Evolutionary conservation across 2,113 vertebrate species (phyloP).

Genomic region (Catharus fuscescens): DNA sequence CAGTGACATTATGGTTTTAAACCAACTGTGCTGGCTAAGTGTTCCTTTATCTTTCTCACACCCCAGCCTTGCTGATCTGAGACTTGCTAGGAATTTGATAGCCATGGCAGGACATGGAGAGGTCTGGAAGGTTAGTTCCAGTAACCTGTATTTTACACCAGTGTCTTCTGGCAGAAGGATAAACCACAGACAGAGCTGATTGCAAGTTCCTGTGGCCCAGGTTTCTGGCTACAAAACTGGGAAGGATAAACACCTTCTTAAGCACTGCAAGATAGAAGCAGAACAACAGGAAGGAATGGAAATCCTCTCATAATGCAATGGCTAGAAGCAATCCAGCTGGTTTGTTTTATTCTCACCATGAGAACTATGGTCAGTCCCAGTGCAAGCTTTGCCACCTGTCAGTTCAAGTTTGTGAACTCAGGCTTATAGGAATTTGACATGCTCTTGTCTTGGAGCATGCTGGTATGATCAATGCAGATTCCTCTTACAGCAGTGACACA

Average conservation of each 20-base stretch:
- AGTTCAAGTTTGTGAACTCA: constrained; percentile 45
- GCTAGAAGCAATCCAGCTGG: constrained; percentile 52
- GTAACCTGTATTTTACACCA: neutral
- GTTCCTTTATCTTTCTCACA: neutral
- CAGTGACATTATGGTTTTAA: neutral
- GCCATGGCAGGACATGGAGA: neutral
- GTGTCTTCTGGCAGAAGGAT: constrained; percentile 18
- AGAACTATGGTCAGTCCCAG: neutral
- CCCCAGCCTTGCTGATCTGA: neutral
- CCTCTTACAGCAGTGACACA: constrained; percentile 17
- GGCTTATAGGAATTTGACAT: constrained; percentile 51
- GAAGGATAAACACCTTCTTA: constrained; percentile 52
- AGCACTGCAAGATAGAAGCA: constrained; percentile 2
- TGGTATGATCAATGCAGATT: constrained; percentile 28
- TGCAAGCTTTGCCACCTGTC: constrained; percentile 58
- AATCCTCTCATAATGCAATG: constrained; percentile 20
- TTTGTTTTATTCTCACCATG: constrained; percentile 47
- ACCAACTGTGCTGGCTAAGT: neutral
- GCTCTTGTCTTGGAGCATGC: neutral
- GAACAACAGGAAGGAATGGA: constrained; percentile 46
- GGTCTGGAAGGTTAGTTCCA: neutral
- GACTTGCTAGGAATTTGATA: neutral
- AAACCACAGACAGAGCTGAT: neutral
- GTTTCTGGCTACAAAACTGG: constrained; percentile 20
- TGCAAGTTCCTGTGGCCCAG: neutral